A percentile compares a stretch with the other conserved stretches of the same genome.
These are phyloP conservation scores for Pasiphila rectangulata DNA, from an alignment of 2,888 invertebrate genomes.

Conservation along the genomic window DNA sequence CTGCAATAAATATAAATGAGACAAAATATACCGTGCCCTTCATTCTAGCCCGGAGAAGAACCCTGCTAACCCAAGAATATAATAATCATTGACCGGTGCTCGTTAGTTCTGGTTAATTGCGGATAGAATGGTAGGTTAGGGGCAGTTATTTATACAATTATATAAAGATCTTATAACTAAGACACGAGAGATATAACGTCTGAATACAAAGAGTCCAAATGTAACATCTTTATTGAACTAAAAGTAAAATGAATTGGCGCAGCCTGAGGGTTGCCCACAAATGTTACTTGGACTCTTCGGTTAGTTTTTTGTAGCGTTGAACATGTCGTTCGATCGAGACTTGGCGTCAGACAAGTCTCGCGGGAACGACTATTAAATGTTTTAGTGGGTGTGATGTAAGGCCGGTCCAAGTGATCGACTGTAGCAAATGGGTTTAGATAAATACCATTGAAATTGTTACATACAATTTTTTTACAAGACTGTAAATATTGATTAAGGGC, in stretches of 20 bases:
- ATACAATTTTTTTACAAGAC: no score
- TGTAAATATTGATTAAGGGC: no score
- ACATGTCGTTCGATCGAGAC: not conserved
- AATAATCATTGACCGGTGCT: constrained; percentile 23
- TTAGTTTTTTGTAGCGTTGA: not conserved
- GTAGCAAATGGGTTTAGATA: no score
- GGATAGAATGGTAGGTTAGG: constrained; percentile 9
- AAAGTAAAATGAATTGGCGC: not conserved
- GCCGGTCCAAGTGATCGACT: no score
- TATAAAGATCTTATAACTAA: not conserved
- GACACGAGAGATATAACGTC: not conserved
- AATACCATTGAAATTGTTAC: no score
- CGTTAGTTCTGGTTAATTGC: constrained; percentile 21
- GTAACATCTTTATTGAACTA: not conserved
- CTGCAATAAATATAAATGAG: constrained; percentile 9
- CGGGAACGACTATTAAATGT: constrained; percentile 63
- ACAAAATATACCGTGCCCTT: constrained; percentile 20
- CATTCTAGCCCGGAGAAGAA: not conserved
- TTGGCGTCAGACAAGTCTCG: constrained; percentile 1
- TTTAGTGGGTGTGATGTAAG: constrained; percentile 58
- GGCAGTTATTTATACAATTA: constrained; percentile 36
- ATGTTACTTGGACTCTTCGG: not conserved
- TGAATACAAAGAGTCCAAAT: not conserved
- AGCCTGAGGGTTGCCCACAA: not conserved
- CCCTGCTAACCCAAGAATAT: no score